Conservation (phyloP, 1,140 invertebrate species). For the Paralvinella palmiformis region DNA sequence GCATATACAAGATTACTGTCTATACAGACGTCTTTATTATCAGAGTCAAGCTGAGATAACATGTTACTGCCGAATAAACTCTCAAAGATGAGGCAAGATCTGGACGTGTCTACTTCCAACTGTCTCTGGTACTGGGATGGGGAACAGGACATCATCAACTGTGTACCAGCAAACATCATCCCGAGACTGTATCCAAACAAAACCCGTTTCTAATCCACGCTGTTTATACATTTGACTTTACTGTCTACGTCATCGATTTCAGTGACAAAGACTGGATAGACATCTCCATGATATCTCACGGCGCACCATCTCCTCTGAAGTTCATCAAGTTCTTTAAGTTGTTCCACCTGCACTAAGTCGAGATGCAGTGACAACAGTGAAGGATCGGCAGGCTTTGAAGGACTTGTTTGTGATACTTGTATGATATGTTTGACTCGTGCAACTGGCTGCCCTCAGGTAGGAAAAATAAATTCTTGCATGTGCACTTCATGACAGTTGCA, state of each 20-base stretch:
- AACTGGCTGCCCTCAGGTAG: slow-evolving; percentile 1
- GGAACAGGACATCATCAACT: slow-evolving; percentile 1
- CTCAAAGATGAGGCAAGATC: background rate
- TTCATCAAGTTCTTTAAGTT: background rate
- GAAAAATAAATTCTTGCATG: background rate
- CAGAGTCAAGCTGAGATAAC: background rate
- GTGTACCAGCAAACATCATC: slow-evolving; percentile 8
- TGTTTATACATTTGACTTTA: slow-evolving; percentile 4
- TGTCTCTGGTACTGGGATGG: slow-evolving; percentile 1
- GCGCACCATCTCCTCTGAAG: background rate
- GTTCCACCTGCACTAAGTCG: slow-evolving; percentile 2
- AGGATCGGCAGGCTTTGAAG: slow-evolving; percentile 1
- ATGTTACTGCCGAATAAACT: slow-evolving; percentile 2
- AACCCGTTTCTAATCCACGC: background rate
- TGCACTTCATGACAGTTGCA: background rate
- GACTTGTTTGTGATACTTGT: background rate
- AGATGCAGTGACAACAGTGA: background rate
- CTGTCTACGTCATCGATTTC: background rate
- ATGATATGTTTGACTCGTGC: background rate
- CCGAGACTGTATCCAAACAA: background rate
- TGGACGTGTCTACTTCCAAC: slow-evolving; percentile 1
- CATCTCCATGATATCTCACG: background rate
- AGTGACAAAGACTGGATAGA: background rate
- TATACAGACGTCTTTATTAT: background rate
- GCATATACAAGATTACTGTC: background rate